These are phyloP conservation scores for Drosophila helvetica DNA, from an alignment of 2,888 invertebrate genomes.

Conservation along the genomic window DNA sequence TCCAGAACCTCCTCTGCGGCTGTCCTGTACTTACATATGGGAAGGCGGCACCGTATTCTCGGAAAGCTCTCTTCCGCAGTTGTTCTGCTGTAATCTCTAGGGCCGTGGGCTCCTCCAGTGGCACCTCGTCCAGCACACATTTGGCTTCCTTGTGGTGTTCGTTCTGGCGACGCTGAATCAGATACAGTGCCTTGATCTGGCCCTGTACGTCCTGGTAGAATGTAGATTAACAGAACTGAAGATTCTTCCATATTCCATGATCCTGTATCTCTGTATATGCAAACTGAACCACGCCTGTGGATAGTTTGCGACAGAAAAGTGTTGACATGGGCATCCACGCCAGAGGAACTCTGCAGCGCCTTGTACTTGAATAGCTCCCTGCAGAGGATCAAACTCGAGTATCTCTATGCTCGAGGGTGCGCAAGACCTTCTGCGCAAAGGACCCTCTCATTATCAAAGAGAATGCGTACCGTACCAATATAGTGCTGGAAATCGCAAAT, in stretches of 20 bases:
- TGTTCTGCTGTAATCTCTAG: constrained; percentile 98
- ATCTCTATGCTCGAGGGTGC: no score
- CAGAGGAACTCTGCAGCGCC: constrained; percentile 96
- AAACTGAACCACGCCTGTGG: constrained; percentile 98
- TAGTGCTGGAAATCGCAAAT: no score
- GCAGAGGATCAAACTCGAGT: no score
- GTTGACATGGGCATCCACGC: constrained; percentile 96
- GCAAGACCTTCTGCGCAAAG: no score
- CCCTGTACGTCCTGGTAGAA: constrained; percentile 98
- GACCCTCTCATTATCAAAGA: no score
- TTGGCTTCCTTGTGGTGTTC: constrained; percentile 84
- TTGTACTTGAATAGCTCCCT: constrained; percentile 98
- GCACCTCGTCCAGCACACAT: constrained; percentile 85
- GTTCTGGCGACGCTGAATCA: constrained; percentile 85
- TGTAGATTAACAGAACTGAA: constrained; percentile 98
- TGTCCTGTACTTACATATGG: no score
- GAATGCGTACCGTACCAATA: no score
- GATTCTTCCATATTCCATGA: constrained; percentile 97
- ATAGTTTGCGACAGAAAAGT: constrained; percentile 96
- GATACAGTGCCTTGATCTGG: constrained; percentile 95
- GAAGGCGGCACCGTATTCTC: no score
- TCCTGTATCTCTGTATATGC: constrained; percentile 99
- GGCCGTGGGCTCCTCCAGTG: constrained; percentile 93
- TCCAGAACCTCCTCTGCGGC: no score
- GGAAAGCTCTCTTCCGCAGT: constrained; percentile 93